Conservation (phyloP, 2,797 vertebrate genomes). For the Mus caroli region DNA sequence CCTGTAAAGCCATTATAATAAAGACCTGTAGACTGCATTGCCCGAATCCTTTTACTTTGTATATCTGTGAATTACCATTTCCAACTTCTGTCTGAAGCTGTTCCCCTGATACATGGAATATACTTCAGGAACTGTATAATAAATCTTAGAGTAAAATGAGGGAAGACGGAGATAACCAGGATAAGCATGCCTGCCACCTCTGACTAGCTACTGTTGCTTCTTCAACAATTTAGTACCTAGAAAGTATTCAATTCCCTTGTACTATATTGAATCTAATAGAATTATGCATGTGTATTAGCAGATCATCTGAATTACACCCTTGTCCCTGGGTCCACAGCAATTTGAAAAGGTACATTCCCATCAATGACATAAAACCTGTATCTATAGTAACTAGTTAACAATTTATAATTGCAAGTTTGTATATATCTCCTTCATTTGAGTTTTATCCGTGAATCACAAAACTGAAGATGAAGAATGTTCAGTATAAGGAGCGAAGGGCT, state of each 20-base stretch:
- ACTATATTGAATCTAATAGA: slow-evolving; percentile 66
- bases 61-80: not conserved
- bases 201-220: not conserved
- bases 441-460: slow-evolving; percentile 50
- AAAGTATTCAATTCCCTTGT: slow-evolving; percentile 32
- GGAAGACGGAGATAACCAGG: not conserved
- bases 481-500: not conserved
- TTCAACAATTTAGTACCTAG: not conserved
- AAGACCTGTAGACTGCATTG: not conserved
- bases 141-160: not conserved
- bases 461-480: slow-evolving; percentile 25
- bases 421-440: slow-evolving; percentile 33
- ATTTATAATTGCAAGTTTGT: slow-evolving; percentile 57
- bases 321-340: slow-evolving; percentile 67
- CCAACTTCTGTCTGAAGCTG: not conserved
- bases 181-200: not conserved
- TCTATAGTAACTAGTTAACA: slow-evolving; percentile 74
- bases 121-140: not conserved
- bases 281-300: slow-evolving; percentile 69
- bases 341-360: slow-evolving; percentile 64
- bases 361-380: slow-evolving; percentile 71
- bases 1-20: not conserved
- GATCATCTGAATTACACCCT: slow-evolving; percentile 64
- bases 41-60: not conserved
- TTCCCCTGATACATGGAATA: not conserved